These are phyloP conservation scores for Platygyra sinensis DNA, from an alignment of 64 coral and sea anemone genomes.

Conservation along the genomic window DNA sequence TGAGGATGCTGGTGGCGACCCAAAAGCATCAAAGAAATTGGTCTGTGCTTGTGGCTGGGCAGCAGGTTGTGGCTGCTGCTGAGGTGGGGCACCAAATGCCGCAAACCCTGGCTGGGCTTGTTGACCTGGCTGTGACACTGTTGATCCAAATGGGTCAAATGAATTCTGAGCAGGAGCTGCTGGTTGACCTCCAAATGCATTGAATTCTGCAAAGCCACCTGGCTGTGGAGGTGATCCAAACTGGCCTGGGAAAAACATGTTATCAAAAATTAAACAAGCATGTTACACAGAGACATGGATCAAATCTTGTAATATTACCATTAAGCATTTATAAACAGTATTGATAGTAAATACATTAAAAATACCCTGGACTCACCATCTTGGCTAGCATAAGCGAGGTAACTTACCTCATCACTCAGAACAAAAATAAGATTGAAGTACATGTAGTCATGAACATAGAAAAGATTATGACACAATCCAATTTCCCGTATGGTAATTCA, in stretches of 20 bases:
- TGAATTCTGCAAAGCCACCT: slow-evolving; percentile 62
- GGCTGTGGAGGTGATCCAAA: slow-evolving; percentile 56
- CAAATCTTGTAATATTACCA: too few species aligned
- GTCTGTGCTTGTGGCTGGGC: slow-evolving; percentile 40
- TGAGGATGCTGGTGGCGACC: slow-evolving; percentile 43
- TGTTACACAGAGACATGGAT: too few species aligned
- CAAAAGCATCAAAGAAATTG: slow-evolving; percentile 69
- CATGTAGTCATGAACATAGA: too few species aligned
- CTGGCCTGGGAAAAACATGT: slow-evolving; percentile 29
- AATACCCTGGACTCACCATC: too few species aligned
- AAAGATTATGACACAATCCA: too few species aligned
- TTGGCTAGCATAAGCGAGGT: too few species aligned
- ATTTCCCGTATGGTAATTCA: too few species aligned
- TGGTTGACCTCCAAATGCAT: slow-evolving; percentile 60
- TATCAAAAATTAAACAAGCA: not conserved
- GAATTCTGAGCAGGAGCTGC: slow-evolving; percentile 45
- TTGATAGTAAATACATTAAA: too few species aligned
- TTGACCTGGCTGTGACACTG: slow-evolving; percentile 32
- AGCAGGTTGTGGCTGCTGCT: slow-evolving; percentile 26
- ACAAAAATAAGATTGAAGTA: too few species aligned
- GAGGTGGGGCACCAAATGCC: slow-evolving; percentile 43
- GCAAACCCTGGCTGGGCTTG: slow-evolving; percentile 64
- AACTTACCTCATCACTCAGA: too few species aligned
- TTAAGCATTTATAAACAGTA: too few species aligned
- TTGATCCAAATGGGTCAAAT: slow-evolving; percentile 65